Evolutionary conservation across 2,797 vertebrate genomes (phyloP), one percentile per base, ranked within the genome.

Genomic region (Chelonia mydas): DNA sequence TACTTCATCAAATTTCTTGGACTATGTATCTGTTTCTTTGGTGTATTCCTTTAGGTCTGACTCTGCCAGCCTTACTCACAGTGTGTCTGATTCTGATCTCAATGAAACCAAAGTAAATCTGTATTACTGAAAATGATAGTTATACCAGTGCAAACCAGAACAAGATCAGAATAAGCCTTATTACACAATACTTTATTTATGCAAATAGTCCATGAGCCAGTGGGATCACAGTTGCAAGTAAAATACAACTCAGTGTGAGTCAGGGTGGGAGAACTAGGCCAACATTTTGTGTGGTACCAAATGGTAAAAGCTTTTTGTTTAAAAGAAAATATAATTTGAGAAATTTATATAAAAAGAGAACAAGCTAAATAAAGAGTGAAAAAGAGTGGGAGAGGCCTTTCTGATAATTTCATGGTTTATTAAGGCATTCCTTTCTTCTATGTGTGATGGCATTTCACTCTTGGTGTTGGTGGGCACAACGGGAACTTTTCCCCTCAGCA

Each of bases 1-100:
- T 17, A 68, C 19, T 10, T 83, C 49, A 61, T 0, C 1, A 1
- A 0, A 7, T 76, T 16, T 68, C 33, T 84, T 21, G 27, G 76
- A 54, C 72, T 91, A 55, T 9, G 1, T 54, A 4, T 25, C 0
- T 86, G 11, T 81, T 89, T 54, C 54, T 90, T 21, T 17, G 3
- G 25, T 53, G 41, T 82, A 92, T 61, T 68, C 28, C 81, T 90
- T 68, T 81, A 61, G 54, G 33, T 3, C 17, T 78, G 51, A 12
- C 88, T 90, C 51, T 81, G 45, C 16, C n/a, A 25, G 3, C 77
- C 21, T 80, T 51, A 3, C 13, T 53, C 57, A 21, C 41, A 45
- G 23, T 6, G 25, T 76, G 11, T 47, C 41, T n/a, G 45, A 51
- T 79, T 91, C 57, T 84, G 15, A 72, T 61, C 53, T 86, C 76